Conservation (phyloP, 2,113 vertebrate genomes). For the Thinocorus orbignyianus region DNA sequence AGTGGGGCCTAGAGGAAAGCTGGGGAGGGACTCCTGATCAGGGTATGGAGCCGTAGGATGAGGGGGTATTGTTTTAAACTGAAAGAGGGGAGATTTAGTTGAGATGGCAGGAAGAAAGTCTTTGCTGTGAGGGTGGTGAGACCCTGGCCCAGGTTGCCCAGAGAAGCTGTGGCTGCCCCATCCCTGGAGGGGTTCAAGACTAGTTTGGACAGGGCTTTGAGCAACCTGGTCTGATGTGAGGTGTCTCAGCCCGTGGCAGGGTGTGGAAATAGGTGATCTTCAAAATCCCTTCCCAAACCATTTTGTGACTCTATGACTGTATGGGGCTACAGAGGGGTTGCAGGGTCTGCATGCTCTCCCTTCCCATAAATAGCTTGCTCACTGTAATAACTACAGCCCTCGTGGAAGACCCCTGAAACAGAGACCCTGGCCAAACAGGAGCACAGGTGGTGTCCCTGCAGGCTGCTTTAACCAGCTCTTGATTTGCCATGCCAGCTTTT, state of each 20-base stretch:
- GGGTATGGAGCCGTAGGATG: background rate
- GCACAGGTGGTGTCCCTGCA: accelerated
- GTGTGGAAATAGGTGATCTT: background rate
- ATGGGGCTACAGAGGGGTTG: accelerated
- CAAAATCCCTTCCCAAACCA: background rate
- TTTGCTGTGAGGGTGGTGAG: background rate
- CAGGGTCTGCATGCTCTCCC: accelerated
- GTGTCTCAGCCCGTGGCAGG: background rate
- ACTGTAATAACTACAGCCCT: background rate
- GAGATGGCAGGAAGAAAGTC: background rate
- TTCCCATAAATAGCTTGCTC: background rate
- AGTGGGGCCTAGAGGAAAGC: background rate
- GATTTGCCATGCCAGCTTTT: background rate
- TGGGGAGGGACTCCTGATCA: background rate
- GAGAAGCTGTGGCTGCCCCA: background rate
- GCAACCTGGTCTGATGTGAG: background rate
- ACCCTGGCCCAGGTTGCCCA: background rate
- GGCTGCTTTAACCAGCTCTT: background rate
- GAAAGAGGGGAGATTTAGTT: background rate
- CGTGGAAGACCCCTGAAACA: background rate
- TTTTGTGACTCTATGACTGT: background rate
- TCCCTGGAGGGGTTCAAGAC: background rate
- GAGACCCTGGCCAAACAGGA: background rate
- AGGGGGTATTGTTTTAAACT: background rate
- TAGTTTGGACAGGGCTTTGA: background rate